Percentiles rank a stretch among this genome's conserved stretches.
Conservation (phyloP, 2,888 invertebrate species). For the Calliscelio sp. region DNA sequence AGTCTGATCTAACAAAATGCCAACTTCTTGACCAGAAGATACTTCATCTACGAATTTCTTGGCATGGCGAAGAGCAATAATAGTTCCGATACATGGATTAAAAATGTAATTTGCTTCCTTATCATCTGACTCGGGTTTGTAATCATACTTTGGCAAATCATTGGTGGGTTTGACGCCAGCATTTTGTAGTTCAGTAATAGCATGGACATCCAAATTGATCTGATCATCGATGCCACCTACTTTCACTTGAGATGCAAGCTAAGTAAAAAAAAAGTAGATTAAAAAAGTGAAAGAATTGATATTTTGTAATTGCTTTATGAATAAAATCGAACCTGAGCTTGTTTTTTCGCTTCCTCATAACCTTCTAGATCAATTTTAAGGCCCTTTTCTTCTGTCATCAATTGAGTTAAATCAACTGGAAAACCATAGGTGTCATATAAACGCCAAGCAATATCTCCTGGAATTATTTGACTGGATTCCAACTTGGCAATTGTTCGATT, state of each 20-base stretch:
- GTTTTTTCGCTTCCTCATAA: slow-evolving; percentile 97
- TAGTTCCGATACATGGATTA: slow-evolving; percentile 90
- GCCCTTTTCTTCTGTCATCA: slow-evolving; percentile 99
- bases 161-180: slow-evolving; percentile 93
- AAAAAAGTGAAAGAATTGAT: no score
- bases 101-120: slow-evolving; percentile 92
- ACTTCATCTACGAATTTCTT: slow-evolving; percentile 95
- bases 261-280: slow-evolving; percentile 58
- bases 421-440: slow-evolving; percentile 99
- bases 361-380: slow-evolving; percentile 94
- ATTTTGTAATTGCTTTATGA: no score
- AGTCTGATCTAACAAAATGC: slow-evolving; percentile 95
- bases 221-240: slow-evolving; percentile 92
- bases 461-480: slow-evolving; percentile 90
- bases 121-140: slow-evolving; percentile 89
- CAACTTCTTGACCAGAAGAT: slow-evolving; percentile 94
- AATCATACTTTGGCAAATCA: slow-evolving; percentile 97
- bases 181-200: slow-evolving; percentile 95
- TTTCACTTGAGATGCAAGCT: slow-evolving; percentile 95
- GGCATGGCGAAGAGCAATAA: slow-evolving; percentile 92
- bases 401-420: slow-evolving; percentile 97
- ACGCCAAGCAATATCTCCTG: slow-evolving; percentile 99
- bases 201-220: slow-evolving; percentile 97
- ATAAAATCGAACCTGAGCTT: slow-evolving; percentile 90
- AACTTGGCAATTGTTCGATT: slow-evolving; percentile 96